Percentiles rank a stretch among this genome's conserved stretches.
Evolutionary conservation across 1,140 invertebrate genomes (phyloP).

Genomic region (Ptiloglossa arizonensis): DNA sequence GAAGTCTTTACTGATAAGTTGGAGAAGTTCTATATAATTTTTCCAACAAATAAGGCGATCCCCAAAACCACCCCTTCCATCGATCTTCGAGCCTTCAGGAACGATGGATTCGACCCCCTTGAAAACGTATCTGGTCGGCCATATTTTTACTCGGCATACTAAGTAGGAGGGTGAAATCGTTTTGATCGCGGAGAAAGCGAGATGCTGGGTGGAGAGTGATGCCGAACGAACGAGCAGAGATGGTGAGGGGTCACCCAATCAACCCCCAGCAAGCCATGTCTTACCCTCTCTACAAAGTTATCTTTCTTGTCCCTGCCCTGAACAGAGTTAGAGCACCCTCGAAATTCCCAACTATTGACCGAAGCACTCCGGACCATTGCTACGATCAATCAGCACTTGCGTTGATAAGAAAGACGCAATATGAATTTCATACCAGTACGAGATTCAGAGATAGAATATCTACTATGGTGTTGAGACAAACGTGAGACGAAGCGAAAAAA

Average conservation of each 20-base stretch:
- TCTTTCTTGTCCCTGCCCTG: constrained; percentile 80
- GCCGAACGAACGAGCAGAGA: constrained; percentile 56
- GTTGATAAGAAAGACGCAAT: constrained; percentile 50
- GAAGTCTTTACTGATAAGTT: too few species aligned
- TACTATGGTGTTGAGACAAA: too few species aligned
- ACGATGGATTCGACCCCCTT: constrained; percentile 61
- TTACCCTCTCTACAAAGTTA: constrained; percentile 81
- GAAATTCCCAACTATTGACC: constrained; percentile 77
- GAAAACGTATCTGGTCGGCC: constrained; percentile 77
- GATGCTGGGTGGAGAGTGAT: constrained; percentile 72
- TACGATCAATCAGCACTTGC: constrained; percentile 62
- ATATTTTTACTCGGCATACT: constrained; percentile 75
- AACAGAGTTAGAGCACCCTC: constrained; percentile 72
- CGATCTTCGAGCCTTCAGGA: constrained; percentile 1
- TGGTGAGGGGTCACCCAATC: constrained; percentile 79
- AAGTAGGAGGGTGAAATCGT: constrained; percentile 73
- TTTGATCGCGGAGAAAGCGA: constrained; percentile 76
- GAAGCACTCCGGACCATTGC: constrained; percentile 70
- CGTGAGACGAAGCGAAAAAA: too few species aligned
- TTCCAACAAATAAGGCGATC: too few species aligned
- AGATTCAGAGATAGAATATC: too few species aligned
- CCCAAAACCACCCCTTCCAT: constrained; percentile 5
- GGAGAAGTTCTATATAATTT: too few species aligned
- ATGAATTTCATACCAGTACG: constrained; percentile 41
- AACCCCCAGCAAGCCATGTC: constrained; percentile 79